Evolutionary conservation across 2,113 vertebrate genomes (phyloP).

Genomic region (Paratilapia polleni): DNA sequence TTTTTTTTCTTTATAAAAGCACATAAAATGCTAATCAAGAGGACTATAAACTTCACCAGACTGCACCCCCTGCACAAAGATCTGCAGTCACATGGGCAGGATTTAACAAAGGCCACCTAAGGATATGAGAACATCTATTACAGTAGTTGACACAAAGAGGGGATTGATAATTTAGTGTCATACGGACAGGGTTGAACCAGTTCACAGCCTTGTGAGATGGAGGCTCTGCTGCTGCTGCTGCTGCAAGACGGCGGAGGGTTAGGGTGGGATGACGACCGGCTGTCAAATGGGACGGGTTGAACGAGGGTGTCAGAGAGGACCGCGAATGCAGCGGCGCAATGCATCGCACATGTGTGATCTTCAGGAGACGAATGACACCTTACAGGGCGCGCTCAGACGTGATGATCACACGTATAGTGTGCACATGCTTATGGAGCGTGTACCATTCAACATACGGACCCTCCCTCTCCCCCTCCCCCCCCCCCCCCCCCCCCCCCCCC

Average conservation of each 20-base stretch:
- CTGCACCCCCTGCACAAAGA: conserved; percentile 18
- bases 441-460: conserved; percentile 17
- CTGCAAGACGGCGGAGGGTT: conserved; percentile 28
- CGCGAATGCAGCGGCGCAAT: conserved; percentile 42
- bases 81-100: conserved; percentile 60
- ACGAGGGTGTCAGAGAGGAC: conserved; percentile 48
- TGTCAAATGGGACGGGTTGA: conserved; percentile 59
- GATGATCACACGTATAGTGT: conserved; percentile 34
- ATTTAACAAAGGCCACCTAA: conserved; percentile 70
- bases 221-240: conserved; percentile 30
- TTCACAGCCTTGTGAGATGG: conserved; percentile 29
- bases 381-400: conserved; percentile 24
- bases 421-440: conserved; percentile 4
- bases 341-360: conserved; percentile 55
- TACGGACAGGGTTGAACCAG: conserved; percentile 26
- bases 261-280: conserved; percentile 44
- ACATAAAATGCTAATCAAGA: background rate
- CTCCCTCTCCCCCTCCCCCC: background rate
- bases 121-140: conserved; percentile 57
- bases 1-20: fast-evolving
- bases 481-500: background rate
- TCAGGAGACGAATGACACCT: conserved; percentile 18
- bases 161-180: conserved; percentile 39
- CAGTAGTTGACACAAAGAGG: conserved; percentile 54
- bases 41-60: conserved; percentile 4